Conservation (phyloP, 2,797 vertebrate species). For the Gambelia wislizenii region DNA sequence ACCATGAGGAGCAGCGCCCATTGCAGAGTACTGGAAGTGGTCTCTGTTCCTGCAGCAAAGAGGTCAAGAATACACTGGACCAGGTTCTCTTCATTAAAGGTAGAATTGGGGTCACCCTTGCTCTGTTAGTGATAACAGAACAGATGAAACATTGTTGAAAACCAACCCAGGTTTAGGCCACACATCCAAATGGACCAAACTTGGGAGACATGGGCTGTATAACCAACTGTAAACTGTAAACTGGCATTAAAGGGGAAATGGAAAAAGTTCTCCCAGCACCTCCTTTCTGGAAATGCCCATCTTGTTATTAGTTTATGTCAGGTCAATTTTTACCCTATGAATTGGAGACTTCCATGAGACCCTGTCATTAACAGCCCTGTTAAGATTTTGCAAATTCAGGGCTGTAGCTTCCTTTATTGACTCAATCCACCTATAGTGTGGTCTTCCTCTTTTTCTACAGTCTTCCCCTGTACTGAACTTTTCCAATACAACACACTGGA, state of each 20-base stretch:
- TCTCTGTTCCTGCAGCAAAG: neutral
- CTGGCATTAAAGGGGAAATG: neutral
- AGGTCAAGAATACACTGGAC: neutral
- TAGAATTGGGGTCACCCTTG: neutral
- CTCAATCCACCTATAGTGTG: no score
- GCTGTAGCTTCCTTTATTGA: no score
- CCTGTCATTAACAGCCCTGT: no score
- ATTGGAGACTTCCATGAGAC: no score
- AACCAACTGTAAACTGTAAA: neutral
- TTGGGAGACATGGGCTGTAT: neutral
- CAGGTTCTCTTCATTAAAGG: neutral
- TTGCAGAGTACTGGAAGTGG: neutral
- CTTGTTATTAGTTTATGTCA: no score
- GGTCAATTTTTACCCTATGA: no score
- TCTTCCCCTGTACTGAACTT: no score
- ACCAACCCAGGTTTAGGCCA: neutral
- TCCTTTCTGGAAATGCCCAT: neutral
- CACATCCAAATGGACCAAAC: neutral
- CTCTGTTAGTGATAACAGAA: neutral
- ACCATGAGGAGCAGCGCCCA: slow-evolving; percentile 37
- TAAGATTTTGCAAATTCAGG: no score
- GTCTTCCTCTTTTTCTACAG: no score
- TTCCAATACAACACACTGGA: no score
- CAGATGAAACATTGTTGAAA: neutral
- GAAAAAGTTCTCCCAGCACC: neutral